Base-by-base conservation (phyloP, 2,888 invertebrate species). In the Heliconius erato region DNA sequence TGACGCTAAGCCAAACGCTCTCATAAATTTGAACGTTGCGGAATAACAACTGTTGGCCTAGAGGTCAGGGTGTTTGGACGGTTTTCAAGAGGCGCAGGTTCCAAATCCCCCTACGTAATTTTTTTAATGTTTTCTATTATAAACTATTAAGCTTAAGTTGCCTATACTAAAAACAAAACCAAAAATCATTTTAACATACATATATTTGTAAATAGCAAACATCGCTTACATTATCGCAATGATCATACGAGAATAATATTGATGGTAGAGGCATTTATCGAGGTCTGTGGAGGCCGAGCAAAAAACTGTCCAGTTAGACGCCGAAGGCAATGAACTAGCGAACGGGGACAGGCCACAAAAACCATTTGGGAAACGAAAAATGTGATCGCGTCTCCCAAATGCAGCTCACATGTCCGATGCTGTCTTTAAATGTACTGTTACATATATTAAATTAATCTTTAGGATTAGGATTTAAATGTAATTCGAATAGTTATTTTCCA, bases 261-360 rank as follows among this genome's bases (percentile, higher is more conserved):
- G 67, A 74, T 69, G 16, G 69, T 81, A 74, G 65, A 68, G 78
- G 78, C 40, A 78, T 88, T 89, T 87, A 89, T 90, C 86, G 89
- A 90, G 89, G 89, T 88, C 87, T 89, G 85, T 84, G 79, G 72
- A 84, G 83, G 83, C 82, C 78, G 77, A 83, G 87, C 86, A 94
- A 94, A 94, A 94, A 94, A 92, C 85, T 86, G 90, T 92, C 90
- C 94, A 92, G 94, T 94, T 94, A 94, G 89, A 91, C 89, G 92
- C 89, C 91, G 89, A 88, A 90, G 94, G 90, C 94, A 93, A 92
- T 91, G 93, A 92, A 93, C 93, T 90, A 90, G 87, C 85, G 84
- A 93, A 90, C 86, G 90, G 88, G 92, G 91, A 87, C 92, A 88
- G 85, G 85, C 80, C 86, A 90, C 89, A 93, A 94, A 94, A 94